A percentile compares a stretch with the other conserved stretches of the same genome.
phyloP scores from a whole-genome alignment of 1,140 invertebrate species.

The Vanessa atalanta region DNA sequence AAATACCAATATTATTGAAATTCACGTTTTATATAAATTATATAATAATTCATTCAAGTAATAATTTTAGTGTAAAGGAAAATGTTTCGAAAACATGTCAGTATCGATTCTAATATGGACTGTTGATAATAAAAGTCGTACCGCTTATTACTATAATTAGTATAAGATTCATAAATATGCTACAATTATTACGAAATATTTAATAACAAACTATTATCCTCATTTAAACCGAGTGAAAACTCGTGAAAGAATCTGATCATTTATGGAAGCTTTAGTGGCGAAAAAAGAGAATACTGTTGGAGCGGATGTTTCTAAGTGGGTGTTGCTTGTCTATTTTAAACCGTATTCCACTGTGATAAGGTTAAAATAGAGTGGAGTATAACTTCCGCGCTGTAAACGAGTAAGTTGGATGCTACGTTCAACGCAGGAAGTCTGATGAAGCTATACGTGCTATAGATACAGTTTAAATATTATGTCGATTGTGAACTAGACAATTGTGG shows the following conservation, averaged over 20 bases:
- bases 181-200: constrained; percentile 1
- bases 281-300: constrained; percentile 4
- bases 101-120: too few relatives aligned
- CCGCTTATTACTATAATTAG: too few relatives aligned
- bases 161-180: not conserved
- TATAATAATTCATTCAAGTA: too few relatives aligned
- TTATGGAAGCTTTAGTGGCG: constrained; percentile 9
- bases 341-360: not conserved
- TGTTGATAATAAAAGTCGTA: too few relatives aligned
- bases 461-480: not conserved
- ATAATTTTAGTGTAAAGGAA: too few relatives aligned
- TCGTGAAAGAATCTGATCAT: constrained; percentile 2
- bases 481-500: not conserved
- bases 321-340: not conserved
- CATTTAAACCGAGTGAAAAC: constrained; percentile 4
- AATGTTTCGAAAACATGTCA: too few relatives aligned
- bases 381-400: constrained; percentile 6
- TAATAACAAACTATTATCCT: not conserved
- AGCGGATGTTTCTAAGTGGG: not conserved
- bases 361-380: not conserved
- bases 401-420: constrained; percentile 10
- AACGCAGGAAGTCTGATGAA: constrained; percentile 11
- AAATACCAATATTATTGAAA: too few relatives aligned
- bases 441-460: not conserved
- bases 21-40: too few relatives aligned